Conservation (phyloP, 2,797 vertebrate species). For the Pteronotus mesoamericanus region DNA sequence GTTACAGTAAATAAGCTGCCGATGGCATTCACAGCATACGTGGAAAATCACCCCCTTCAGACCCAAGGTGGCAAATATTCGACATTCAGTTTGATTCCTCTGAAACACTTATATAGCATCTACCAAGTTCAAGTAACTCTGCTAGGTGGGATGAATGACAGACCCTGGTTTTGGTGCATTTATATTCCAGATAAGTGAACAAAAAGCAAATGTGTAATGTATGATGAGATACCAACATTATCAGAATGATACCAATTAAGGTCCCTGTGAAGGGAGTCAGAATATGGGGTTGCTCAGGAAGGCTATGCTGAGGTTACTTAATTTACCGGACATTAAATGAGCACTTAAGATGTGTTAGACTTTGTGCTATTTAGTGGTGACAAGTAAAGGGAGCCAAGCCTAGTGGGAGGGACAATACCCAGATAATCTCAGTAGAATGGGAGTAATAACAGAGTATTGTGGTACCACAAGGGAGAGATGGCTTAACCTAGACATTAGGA, state of each 20-base stretch:
- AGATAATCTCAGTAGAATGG: background rate
- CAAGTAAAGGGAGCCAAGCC: background rate
- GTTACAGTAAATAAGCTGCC: background rate
- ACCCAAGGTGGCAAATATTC: background rate
- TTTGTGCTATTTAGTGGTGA: background rate
- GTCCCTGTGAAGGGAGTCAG: background rate
- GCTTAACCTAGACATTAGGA: background rate
- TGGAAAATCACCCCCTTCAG: background rate
- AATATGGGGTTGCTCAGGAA: background rate
- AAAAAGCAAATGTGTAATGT: background rate
- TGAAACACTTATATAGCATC: slow-evolving; percentile 23
- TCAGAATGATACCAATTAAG: background rate
- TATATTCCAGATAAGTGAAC: background rate
- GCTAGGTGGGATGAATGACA: background rate
- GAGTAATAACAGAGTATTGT: background rate
- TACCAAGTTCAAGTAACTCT: background rate
- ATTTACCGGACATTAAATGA: background rate
- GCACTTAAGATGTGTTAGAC: rapidly evolving
- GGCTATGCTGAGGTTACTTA: background rate
- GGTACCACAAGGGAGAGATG: background rate
- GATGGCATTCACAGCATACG: rapidly evolving
- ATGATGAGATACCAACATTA: background rate
- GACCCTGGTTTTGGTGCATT: background rate
- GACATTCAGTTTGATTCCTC: background rate
- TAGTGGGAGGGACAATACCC: rapidly evolving